Evolutionary conservation across 2,113 vertebrate genomes (phyloP), one percentile per base, ranked within the genome.

Genomic region (Chloebia gouldiae): DNA sequence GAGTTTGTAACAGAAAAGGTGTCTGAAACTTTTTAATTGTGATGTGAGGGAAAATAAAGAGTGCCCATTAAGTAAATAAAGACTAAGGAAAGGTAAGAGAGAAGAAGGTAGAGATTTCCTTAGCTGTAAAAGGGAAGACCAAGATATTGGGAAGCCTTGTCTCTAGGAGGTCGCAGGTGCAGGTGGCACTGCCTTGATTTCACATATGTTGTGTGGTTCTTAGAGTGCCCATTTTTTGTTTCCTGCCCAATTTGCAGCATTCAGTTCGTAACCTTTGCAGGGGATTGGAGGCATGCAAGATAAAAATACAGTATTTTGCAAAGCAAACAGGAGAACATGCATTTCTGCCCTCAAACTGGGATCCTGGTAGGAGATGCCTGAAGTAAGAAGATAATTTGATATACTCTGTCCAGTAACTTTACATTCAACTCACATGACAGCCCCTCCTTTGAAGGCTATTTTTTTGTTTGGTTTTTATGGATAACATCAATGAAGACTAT

Each of bases 231-330:
- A n/a, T n/a, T n/a, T n/a, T 28, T 27, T 0, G 0, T 65, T 57
- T 37, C 65, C 73, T 66, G 28, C 14, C 0, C 0, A 17, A 42
- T 80, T 72, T 9, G 2, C 25, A 76, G 22, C 5, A 4, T 40
- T 78, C 47, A 27, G 10, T 64, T 90, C 28, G 8, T 69, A 86
- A 47, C 22, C n/a, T 93, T 83, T 78, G n/a, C 40, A 75, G n/a
- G 28, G 15, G 9, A 63, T 54, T 16, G 37, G 66, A 90, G 31
- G 18, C 15, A 64, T 47, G 22, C 20, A 37, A 83, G 30, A 57
- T 65, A 31, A 90, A 90, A 76, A 56, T 28, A 33, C 2, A 9
- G 21, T 49, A 13, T 85, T 93, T 81, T 79, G 20, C 31, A 68
- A 90, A 88, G 49, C 42, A 44, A 68, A 60, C 54, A 56, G 17